Evolutionary conservation across 2,797 vertebrate genomes (phyloP), one percentile per base, ranked within the genome.

Genomic region (Mus minutoides): DNA sequence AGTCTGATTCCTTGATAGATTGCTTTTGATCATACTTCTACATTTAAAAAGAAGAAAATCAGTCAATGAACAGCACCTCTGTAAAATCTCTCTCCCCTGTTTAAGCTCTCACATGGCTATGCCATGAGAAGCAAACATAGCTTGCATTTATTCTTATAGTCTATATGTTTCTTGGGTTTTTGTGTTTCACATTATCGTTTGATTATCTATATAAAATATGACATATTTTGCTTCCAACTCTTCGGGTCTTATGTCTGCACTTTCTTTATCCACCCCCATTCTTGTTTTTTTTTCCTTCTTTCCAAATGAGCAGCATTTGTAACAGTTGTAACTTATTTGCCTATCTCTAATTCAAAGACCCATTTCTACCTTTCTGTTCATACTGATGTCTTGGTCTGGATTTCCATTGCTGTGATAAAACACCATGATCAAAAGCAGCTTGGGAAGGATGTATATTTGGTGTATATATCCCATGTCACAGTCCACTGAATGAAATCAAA

Each of bases 1-100:
- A 16, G 9, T 58, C 29, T 94, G 80, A 88, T 88, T 90, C 92
- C 58, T 86, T 76, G 87, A 84, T 86, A 89, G 29, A 94, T 91
- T 97, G 92, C 37, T 75, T 91, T 83, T 92, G 86, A 80, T 96
- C 43, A 22, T 37, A 11, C 76, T 43, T 88, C 69, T 83, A 76
- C 31, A 75, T 46, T 93, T 80, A 64, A 82, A 85, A 80, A 29
- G 37, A 88, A 67, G 31, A 82, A 60, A 71, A 64, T 78, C n/a
- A 87, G 19, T 26, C 90, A 96, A 56, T 40, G 88, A 77, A 34
- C 22, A 93, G 21, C 54, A 6, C 14, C 22, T 19, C 24, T 77
- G 31, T 17, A 62, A 83, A 2, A 40, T 19, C 40, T 79, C 4
- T 22, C 1, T 92, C 13, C 34, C 16, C 0, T 19, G 13, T 34